A percentile compares a stretch with the other conserved stretches of the same genome.
These are phyloP conservation scores for Euplexia lucipara DNA, from an alignment of 2,888 invertebrate genomes.

Conservation along the genomic window DNA sequence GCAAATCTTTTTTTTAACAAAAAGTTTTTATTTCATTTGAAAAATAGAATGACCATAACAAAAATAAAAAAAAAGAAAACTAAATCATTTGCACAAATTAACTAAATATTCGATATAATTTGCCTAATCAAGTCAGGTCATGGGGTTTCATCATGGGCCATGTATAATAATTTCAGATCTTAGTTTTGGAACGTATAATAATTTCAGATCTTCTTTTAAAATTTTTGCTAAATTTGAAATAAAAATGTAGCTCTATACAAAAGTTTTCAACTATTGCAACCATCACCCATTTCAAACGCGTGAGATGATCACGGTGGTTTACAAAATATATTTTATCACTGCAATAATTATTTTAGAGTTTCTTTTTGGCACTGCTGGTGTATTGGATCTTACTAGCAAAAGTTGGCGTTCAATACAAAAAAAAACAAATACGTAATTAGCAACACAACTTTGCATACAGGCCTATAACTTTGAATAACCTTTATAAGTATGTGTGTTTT, in stretches of 20 bases:
- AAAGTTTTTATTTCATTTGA: not conserved
- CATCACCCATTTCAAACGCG: constrained; percentile 7
- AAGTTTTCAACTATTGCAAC: constrained; percentile 14
- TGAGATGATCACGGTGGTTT: constrained; percentile 22
- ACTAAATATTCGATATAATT: constrained; percentile 31
- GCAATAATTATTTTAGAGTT: constrained; percentile 8
- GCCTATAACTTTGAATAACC: too few species aligned
- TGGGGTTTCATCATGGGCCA: constrained; percentile 55
- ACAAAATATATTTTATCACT: constrained; percentile 18
- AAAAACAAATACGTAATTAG: constrained; percentile 3
- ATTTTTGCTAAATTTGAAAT: constrained; percentile 7
- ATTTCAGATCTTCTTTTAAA: constrained; percentile 48
- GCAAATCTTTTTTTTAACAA: constrained; percentile 38
- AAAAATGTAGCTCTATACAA: not conserved
- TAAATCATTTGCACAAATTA: not conserved
- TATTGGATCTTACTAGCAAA: not conserved
- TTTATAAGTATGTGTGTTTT: too few species aligned
- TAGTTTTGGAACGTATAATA: not conserved
- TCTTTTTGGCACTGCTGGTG: constrained; percentile 26
- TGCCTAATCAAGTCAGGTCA: constrained; percentile 37
- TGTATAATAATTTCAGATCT: constrained; percentile 46
- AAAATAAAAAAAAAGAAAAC: constrained; percentile 30
- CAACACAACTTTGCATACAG: not conserved
- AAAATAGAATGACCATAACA: constrained; percentile 3
- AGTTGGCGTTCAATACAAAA: not conserved